Percentiles rank a stretch among this genome's conserved stretches.
Conservation (phyloP, 1,140 invertebrate genomes). For the Orchesella cincta region DNA sequence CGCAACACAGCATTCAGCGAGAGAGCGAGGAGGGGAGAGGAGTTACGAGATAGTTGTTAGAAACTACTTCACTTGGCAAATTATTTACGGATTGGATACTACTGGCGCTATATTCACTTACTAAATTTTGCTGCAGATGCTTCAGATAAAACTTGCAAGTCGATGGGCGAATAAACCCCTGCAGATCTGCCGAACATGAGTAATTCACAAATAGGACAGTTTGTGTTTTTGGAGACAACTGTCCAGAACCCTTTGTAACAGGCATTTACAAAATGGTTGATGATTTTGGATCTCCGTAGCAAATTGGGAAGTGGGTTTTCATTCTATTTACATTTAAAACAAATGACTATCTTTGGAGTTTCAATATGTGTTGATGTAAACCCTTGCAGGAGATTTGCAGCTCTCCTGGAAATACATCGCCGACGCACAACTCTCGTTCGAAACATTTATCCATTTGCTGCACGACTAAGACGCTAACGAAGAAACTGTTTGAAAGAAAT, state of each 20-base stretch:
- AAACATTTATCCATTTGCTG: neutral
- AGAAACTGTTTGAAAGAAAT: neutral
- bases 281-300: neutral
- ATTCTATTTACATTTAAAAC: neutral
- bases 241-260: slow-evolving; percentile 24
- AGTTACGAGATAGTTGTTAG: neutral
- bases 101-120: no score
- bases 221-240: slow-evolving; percentile 32
- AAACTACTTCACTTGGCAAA: no score
- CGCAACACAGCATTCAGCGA: slow-evolving; percentile 50
- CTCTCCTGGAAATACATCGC: slow-evolving; percentile 5
- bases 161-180: slow-evolving; percentile 31
- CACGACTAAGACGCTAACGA: neutral
- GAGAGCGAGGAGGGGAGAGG: neutral
- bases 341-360: no score
- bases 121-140: neutral
- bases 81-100: no score
- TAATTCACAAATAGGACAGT: slow-evolving; percentile 18
- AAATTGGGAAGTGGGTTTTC: slow-evolving; percentile 25
- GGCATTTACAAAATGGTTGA: slow-evolving; percentile 24
- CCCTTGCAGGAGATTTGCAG: neutral
- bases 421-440: neutral
- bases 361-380: no score
- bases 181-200: slow-evolving; percentile 16
- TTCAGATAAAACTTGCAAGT: neutral